A percentile compares a stretch with the other conserved stretches of the same genome.
These are phyloP conservation scores for Dysmachus trigonus DNA, from an alignment of 2,888 invertebrate species.

Conservation along the genomic window DNA sequence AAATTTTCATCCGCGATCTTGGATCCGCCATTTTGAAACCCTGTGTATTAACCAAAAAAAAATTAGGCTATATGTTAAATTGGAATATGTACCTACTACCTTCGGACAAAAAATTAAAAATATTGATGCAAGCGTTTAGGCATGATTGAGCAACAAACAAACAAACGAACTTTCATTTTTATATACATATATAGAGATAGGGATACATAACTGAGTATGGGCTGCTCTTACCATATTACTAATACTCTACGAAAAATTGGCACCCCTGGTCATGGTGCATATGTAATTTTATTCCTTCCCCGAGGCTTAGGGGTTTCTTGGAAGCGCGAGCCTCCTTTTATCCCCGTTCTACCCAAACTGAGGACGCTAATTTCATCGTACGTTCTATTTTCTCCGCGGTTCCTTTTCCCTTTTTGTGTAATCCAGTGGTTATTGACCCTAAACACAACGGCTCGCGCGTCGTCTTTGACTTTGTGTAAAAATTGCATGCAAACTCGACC, in stretches of 20 bases:
- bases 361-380: background rate
- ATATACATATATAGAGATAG: too few species aligned
- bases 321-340: background rate
- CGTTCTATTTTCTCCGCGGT: background rate
- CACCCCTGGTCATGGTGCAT: background rate
- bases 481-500: constrained; percentile 31
- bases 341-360: background rate
- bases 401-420: background rate
- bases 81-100: too few species aligned
- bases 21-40: too few species aligned
- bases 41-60: too few species aligned
- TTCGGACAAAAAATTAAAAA: too few species aligned
- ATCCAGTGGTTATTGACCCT: constrained; percentile 31
- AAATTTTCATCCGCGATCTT: too few species aligned
- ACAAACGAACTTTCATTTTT: too few species aligned
- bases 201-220: background rate
- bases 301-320: background rate
- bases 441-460: background rate
- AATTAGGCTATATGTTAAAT: too few species aligned
- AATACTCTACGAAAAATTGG: background rate
- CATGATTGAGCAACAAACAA: too few species aligned
- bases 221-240: background rate
- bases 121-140: too few species aligned
- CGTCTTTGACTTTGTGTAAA: constrained; percentile 26
- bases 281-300: background rate